Evolutionary conservation across 2,797 vertebrate genomes (phyloP), one percentile per base, ranked within the genome.

Genomic region (Carapus acus): DNA sequence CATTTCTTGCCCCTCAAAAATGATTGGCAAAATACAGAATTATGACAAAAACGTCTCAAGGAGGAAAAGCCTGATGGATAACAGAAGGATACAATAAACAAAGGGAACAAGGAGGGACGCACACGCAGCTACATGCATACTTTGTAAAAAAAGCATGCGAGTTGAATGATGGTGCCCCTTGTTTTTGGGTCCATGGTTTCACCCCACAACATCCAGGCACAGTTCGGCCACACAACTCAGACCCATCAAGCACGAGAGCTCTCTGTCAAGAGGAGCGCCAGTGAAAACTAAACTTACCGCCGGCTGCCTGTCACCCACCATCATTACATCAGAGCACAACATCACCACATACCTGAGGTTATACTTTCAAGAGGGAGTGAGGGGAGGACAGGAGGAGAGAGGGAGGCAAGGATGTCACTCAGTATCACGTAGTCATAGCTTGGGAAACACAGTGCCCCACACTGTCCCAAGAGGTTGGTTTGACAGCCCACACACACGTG

Each of bases 281-380:
- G 79, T 83, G 80, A 86, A 84, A 84, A 84, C 85, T 69, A 78
- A 72, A 88, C 85, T 88, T 87, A 86, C 86, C 85, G 38, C 66
- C 20, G 38, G 73, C 67, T 3, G 76, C 82, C 82, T 82, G 78
- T 85, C 85, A 83, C 83, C 83, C 80, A 88, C 86, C 86, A 89
- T 86, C 86, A 85, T 86, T 83, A 89, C 80, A 87, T 85, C 78
- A 76, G 83, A 87, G 83, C 78, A 84, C 80, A 86, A 83, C 68
- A 74, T 80, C 78, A 85, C 79, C 71, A 88, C 80, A 87, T 75
- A 82, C 77, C 79, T 73, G 74, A 80, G 76, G 79, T 82, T 79
- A 83, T 60, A 83, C 69, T 83, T 79, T 74, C 71, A 78, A 72
- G 67, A 75, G 63, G 77, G 69, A 56, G 62, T 21, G 24, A 51